Evolutionary conservation across 2,797 vertebrate genomes (phyloP), one percentile per base, ranked within the genome.

Genomic region (Buphagus erythrorhynchus): DNA sequence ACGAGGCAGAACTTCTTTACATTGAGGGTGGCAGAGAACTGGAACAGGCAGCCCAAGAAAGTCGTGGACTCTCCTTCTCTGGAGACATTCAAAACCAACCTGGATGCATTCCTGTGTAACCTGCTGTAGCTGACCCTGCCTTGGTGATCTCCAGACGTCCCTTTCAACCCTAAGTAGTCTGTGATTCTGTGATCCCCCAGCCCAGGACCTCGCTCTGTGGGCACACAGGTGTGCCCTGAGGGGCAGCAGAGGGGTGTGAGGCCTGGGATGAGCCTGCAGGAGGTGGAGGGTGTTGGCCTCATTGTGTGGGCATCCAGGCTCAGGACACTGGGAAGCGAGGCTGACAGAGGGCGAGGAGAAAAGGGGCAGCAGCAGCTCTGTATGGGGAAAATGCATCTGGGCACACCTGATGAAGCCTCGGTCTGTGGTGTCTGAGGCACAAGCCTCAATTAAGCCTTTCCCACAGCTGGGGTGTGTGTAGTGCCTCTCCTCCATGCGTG

Each of bases 271-370:
- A 33, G 13, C 4, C 19, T 0, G 0, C 10, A 2, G 17, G 42
- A 49, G 45, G 6, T 2, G 31, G 25, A 29, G 29, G 46, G 5
- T 35, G 3, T 1, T 2, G 26, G 2, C 52, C n/a, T n/a, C n/a
- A n/a, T n/a, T 1, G 0, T 2, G 20, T 14, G 59, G 31, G 14
- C 28, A 29, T 4, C 35, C 0, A 11, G 33, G 25, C 43, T 40
- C 2, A 2, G 45, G 2, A 51, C 19, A 0, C 20, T 2, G 59
- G 31, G 35, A 3, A 6, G 5, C 2, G 1, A 29, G 65, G 40
- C 24, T 26, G 52, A 9, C 3, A 18, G 16, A 26, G 8, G 31
- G 31, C 0, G 1, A 36, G 33, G 45, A 8, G 17, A 28, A 28
- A 33, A 55, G 10, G 15, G 14, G 31, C 43, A 17, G 66, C 8